Evolutionary conservation across 2,113 vertebrate genomes (phyloP), one percentile per base, ranked within the genome.

Genomic region (Atlantisia rogersi): DNA sequence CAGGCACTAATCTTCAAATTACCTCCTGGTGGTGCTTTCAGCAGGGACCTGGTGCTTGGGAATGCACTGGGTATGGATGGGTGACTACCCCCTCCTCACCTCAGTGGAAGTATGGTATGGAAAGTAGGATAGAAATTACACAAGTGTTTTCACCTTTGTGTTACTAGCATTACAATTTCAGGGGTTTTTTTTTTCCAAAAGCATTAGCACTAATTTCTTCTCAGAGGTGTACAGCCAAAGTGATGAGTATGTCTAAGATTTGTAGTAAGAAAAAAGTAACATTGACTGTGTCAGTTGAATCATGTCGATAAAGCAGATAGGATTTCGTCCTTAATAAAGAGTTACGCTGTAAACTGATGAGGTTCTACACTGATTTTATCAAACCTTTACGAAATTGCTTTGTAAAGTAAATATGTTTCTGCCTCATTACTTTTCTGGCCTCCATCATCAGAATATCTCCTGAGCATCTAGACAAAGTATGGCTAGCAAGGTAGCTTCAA

Each of bases 31-130:
- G 20, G 6, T 56, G 26, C 35, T 15, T 37, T 91, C 40, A 63
- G 46, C 37, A 91, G n/a, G 39, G 3, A 26, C 0, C 0, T 32
- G 22, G 22, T 42, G 19, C 37, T 73, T 56, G n/a, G 42, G 48
- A 42, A 9, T n/a, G 31, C 15, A 13, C 12, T 24, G n/a, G 11
- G 24, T 1, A 14, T 40, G 40, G 35, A 29, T 11, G 11, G 4
- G 3, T 35, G 48, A 25, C 5, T 58, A 1, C 25, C 5, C n/a
- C 19, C 55, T 5, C 12, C 74, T 50, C 70, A 25, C 8, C 11
- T 12, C 32, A 9, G 9, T n/a, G 14, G 25, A 48, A 78, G 5
- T 6, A 24, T 39, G 39, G 25, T 29, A 5, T 8, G 80, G 42
- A 19, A 83, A 35, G 3, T 11, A 46, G 25, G n/a, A 40, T 5